Conservation (phyloP, 2,888 invertebrate genomes). For the Synergus itoensis region DNA sequence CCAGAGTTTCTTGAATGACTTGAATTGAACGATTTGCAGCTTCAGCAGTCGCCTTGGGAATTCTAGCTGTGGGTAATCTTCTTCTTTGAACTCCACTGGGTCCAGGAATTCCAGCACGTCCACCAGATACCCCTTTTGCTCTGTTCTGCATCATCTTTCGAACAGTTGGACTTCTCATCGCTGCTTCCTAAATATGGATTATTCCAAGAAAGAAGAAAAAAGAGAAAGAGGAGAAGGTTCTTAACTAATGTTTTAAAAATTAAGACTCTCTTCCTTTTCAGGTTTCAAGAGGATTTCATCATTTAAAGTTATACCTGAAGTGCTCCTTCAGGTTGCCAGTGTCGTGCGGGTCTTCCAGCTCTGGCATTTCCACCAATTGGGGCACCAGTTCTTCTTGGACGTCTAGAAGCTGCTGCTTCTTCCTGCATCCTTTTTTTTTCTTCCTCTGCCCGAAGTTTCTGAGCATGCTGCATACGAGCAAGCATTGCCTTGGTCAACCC, state of each 20-base stretch:
- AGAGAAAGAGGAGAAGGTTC: background rate
- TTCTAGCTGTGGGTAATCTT: constrained; percentile 59
- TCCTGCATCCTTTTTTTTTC: constrained; percentile 53
- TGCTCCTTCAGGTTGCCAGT: background rate
- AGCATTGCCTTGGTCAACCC: constrained; percentile 68
- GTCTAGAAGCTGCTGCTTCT: constrained; percentile 39
- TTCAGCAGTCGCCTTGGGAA: constrained; percentile 44
- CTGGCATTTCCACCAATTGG: constrained; percentile 63
- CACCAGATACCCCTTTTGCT: constrained; percentile 56
- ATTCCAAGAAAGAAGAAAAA: background rate
- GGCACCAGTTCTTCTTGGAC: constrained; percentile 56
- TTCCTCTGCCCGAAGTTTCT: constrained; percentile 54
- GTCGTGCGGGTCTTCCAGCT: constrained; percentile 22
- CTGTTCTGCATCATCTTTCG: background rate
- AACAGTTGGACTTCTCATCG: background rate
- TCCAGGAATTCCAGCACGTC: constrained; percentile 48
- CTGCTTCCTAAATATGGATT: background rate
- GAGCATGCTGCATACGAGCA: constrained; percentile 64
- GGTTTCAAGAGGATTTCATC: background rate
- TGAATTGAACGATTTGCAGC: constrained; percentile 63
- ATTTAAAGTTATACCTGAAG: constrained; percentile 1
- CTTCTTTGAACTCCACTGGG: constrained; percentile 63
- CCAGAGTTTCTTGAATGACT: constrained; percentile 61
- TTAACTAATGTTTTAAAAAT: background rate
- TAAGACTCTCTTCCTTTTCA: background rate